Percentiles rank a stretch among this genome's conserved stretches.
phyloP scores from a whole-genome alignment of 2,113 vertebrate species.

The Gnathonemus longibarbis region DNA sequence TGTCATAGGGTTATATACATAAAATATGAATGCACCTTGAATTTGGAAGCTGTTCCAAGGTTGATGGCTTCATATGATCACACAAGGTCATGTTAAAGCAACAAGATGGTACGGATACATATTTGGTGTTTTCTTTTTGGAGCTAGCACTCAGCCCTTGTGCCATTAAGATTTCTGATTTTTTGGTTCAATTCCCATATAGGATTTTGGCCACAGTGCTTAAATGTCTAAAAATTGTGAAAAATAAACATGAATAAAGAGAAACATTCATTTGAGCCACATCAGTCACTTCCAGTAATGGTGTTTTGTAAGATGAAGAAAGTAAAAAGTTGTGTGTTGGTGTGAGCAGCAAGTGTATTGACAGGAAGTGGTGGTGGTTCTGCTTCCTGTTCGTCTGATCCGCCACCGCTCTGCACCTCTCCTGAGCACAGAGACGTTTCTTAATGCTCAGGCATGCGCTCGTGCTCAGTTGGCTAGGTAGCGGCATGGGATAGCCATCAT shows the following conservation, averaged over 20 bases:
- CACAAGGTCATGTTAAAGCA: not conserved
- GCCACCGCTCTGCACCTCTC: not conserved
- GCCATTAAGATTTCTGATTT: not conserved
- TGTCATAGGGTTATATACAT: not conserved
- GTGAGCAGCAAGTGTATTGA: constrained; percentile 35
- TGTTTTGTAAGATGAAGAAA: too few species aligned
- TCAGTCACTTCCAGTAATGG: not conserved
- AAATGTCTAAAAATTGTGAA: not conserved
- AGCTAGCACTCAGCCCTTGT: not conserved
- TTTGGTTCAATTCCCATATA: not conserved
- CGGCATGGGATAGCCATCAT: not conserved
- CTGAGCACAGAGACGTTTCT: constrained; percentile 23
- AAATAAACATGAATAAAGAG: not conserved
- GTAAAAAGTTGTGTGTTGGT: not conserved
- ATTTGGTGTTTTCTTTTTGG: not conserved
- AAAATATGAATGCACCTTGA: not conserved
- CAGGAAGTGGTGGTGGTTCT: constrained; percentile 59
- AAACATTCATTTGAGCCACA: not conserved
- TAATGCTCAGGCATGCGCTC: not conserved
- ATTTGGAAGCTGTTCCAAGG: not conserved
- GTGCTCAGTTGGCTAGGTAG: not conserved
- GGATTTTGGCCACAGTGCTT: not conserved
- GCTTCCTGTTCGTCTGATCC: constrained; percentile 50
- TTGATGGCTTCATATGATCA: not conserved
- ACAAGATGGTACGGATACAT: not conserved